Percentiles rank a stretch among this genome's conserved stretches.
Conservation (phyloP, 2,888 invertebrate species). For the Agrotis puta region DNA sequence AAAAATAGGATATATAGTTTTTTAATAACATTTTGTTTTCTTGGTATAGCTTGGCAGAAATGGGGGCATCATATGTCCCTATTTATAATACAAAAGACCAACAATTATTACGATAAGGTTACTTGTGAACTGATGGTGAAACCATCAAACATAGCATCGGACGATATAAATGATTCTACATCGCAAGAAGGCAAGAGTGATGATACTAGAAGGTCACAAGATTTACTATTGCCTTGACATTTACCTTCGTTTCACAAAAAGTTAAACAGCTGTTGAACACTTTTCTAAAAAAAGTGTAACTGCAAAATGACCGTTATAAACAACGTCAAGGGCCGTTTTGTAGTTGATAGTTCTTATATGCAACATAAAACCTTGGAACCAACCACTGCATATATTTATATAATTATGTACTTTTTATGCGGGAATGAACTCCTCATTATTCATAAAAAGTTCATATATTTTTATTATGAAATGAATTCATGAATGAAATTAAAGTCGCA, state of each 20-base stretch:
- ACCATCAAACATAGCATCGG: not conserved
- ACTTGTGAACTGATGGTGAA: constrained; percentile 6
- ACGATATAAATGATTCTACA: constrained; percentile 38
- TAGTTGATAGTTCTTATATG: no score
- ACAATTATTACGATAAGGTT: not conserved
- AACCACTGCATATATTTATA: no score
- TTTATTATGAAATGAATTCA: not conserved
- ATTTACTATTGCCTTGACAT: not conserved
- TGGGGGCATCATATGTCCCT: not conserved
- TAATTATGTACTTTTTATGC: not conserved
- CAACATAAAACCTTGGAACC: no score
- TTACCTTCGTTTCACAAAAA: no score
- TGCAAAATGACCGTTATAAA: no score
- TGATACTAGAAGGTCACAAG: constrained; percentile 6
- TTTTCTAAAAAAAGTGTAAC: no score
- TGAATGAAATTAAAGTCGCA: constrained; percentile 12
- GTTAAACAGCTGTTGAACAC: no score
- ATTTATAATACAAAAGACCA: not conserved
- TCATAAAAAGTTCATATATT: constrained; percentile 13
- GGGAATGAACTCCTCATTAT: not conserved
- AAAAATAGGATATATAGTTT: no score
- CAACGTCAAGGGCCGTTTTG: no score
- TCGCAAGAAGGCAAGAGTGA: constrained; percentile 21
- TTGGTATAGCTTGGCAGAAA: not conserved
- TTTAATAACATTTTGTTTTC: not conserved